phyloP scores from a whole-genome alignment of 30 jellyfish, hydroid and myxozoan species.

The Hydractinia symbiolongicarpus region DNA sequence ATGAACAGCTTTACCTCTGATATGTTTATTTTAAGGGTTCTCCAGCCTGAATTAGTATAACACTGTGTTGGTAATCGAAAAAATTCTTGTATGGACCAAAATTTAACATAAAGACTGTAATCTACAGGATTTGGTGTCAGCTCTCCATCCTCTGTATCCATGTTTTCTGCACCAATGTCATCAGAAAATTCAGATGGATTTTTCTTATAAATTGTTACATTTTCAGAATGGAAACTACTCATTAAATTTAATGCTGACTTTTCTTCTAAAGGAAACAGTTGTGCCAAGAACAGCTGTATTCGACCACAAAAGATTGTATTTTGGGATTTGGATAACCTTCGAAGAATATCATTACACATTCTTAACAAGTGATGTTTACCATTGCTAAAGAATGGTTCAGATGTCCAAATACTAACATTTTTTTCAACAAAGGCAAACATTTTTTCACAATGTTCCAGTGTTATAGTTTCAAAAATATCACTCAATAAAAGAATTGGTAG shows the following conservation, averaged over 20 bases:
- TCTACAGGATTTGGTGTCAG: conserved; percentile 70
- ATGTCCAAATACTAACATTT: conserved; percentile 65
- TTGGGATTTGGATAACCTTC: conserved; percentile 84
- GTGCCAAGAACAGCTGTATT: conserved; percentile 84
- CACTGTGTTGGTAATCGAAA: conserved; percentile 75
- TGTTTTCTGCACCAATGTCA: conserved; percentile 21
- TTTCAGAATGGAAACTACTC: conserved; percentile 82
- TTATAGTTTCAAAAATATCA: conserved; percentile 58
- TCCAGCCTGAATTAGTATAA: conserved; percentile 76
- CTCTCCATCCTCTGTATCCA: conserved; percentile 78
- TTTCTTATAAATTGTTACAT: conserved; percentile 63
- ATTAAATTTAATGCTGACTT: conserved; percentile 89
- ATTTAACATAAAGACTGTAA: conserved; percentile 58
- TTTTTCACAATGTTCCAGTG: conserved; percentile 64
- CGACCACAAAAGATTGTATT: conserved; percentile 85
- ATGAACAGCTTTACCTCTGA: conserved; percentile 50
- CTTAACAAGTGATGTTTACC: conserved; percentile 86
- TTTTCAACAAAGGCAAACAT: conserved; percentile 76
- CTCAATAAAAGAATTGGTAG: conserved; percentile 68
- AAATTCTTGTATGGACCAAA: conserved; percentile 82
- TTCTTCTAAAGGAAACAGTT: conserved; percentile 90
- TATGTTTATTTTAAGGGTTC: conserved; percentile 38
- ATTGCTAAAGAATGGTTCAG: conserved; percentile 56
- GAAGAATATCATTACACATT: conserved; percentile 85
- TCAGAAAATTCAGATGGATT: conserved; percentile 38